Evolutionary conservation across 1,140 invertebrate species (phyloP).

Genomic region (Triops longicaudatus): DNA sequence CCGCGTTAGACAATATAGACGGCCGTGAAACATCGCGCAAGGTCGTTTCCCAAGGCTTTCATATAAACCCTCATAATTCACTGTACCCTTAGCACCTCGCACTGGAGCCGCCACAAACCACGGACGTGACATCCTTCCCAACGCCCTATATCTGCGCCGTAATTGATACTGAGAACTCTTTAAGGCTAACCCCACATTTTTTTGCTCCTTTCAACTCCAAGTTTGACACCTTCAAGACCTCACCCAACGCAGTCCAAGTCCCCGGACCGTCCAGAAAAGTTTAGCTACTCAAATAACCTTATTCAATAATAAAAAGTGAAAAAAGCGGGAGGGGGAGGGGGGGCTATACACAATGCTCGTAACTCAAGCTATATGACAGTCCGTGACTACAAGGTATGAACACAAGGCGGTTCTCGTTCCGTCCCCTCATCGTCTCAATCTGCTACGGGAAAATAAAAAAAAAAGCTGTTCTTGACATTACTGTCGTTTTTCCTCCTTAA

Average conservation of each 20-base stretch:
- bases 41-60: constrained; percentile 12
- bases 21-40: background rate
- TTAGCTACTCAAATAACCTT: background rate
- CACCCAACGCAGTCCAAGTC: background rate
- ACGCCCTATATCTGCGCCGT: background rate
- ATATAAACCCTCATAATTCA: constrained; percentile 15
- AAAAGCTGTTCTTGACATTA: background rate
- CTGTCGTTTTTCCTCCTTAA: background rate
- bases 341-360: background rate
- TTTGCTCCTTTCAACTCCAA: background rate
- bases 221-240: background rate
- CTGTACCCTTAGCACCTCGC: constrained; percentile 13
- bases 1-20: constrained; percentile 7
- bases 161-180: constrained; percentile 7
- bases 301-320: background rate
- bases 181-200: background rate
- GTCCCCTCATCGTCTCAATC: constrained; percentile 10
- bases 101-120: background rate
- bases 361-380: constrained; percentile 2
- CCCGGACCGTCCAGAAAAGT: background rate
- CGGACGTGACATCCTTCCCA: constrained; percentile 13
- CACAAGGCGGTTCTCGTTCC: constrained; percentile 10
- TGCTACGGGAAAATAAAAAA: background rate
- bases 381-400: constrained; percentile 3
- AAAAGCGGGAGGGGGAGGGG: too few relatives aligned